Percentiles rank a stretch among this genome's conserved stretches.
Evolutionary conservation across 2,888 invertebrate species (phyloP).

Genomic region (Boloria selene): DNA sequence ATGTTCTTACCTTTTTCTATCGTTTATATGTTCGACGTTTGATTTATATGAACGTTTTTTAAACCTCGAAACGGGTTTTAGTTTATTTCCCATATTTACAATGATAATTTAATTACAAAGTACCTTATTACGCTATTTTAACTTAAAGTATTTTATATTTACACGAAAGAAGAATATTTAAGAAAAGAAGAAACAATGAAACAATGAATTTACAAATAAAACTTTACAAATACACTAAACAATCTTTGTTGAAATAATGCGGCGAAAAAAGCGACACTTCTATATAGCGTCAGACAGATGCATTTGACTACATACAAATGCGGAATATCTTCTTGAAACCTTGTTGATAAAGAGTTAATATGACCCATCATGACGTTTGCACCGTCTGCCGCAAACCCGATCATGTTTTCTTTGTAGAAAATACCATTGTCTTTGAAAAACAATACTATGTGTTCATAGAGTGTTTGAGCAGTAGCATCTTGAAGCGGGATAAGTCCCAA

Average conservation of each 20-base stretch:
- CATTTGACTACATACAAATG: slow-evolving; percentile 13
- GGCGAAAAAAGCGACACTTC: too few species aligned
- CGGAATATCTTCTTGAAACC: slow-evolving; percentile 7
- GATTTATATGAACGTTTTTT: too few species aligned
- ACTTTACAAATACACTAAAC: slow-evolving; percentile 6
- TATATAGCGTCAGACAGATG: neutral
- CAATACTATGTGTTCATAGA: slow-evolving; percentile 10
- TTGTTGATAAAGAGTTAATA: slow-evolving; percentile 6
- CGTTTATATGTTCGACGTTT: too few species aligned
- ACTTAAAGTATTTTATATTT: too few species aligned
- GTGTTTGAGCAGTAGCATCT: slow-evolving; percentile 10
- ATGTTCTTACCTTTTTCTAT: too few species aligned
- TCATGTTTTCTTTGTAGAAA: slow-evolving; percentile 11
- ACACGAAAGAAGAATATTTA: too few species aligned
- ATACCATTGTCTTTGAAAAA: slow-evolving; percentile 11
- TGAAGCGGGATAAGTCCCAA: slow-evolving; percentile 14
- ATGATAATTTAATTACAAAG: too few species aligned
- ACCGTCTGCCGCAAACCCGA: slow-evolving; percentile 12
- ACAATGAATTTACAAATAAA: neutral
- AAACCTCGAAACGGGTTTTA: too few species aligned
- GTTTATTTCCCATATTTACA: too few species aligned
- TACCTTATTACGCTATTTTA: too few species aligned
- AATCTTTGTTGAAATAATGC: too few species aligned
- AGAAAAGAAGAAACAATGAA: too few species aligned
- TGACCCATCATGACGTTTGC: slow-evolving; percentile 14